phyloP scores from a whole-genome alignment of 2,888 invertebrate genomes.

The Sussaba pulchella region DNA sequence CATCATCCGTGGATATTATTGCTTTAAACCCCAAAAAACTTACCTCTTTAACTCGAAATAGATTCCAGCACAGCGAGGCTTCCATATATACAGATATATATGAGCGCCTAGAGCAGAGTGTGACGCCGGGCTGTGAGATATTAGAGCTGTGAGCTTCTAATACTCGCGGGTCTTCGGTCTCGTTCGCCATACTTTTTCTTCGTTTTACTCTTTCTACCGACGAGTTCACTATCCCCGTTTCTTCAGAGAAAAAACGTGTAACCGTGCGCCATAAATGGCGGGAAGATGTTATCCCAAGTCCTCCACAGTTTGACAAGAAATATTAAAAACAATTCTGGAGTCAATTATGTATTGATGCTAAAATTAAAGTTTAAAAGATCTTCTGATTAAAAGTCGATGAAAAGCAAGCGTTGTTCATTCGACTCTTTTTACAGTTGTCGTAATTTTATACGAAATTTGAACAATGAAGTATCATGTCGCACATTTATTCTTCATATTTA shows the following conservation, averaged over 20 bases:
- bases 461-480: too few species aligned
- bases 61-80: conserved; percentile 33
- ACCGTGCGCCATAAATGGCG: conserved; percentile 15
- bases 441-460: too few species aligned
- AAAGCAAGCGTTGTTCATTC: too few species aligned
- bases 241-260: conserved; percentile 37
- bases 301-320: conserved; percentile 23
- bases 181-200: conserved; percentile 2
- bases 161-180: conserved; percentile 6
- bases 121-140: conserved; percentile 45
- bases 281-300: conserved; percentile 33
- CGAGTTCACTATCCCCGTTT: conserved; percentile 15
- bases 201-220: neutral
- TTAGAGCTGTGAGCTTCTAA: conserved; percentile 27
- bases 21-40: conserved; percentile 55
- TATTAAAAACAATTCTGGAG: too few species aligned
- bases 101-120: conserved; percentile 1
- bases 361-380: too few species aligned
- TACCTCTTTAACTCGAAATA: conserved; percentile 62
- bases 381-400: too few species aligned
- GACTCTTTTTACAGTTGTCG: too few species aligned
- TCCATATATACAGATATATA: conserved; percentile 2
- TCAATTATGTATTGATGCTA: too few species aligned
- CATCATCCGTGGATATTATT: conserved; percentile 50
- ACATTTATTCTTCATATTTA: too few species aligned